Base-by-base conservation (phyloP, 2,888 invertebrate species). In the Pharmacophagus antenor region DNA sequence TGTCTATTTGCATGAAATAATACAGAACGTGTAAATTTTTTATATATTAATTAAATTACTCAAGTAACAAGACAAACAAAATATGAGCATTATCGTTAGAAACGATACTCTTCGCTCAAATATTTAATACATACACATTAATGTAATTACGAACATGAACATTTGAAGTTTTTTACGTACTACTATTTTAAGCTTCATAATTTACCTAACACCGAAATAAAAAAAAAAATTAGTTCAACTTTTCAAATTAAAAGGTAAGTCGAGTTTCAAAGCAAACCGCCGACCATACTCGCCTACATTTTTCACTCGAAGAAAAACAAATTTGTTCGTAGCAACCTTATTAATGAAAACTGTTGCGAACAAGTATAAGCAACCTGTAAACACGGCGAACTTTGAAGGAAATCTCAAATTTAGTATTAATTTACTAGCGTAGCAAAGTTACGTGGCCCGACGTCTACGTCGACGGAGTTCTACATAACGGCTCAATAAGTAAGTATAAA, bases 361-460 rank as follows among this genome's bases (percentile, higher is more conserved):
- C 48, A 47, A 61, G 44, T 31, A 56, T n/a, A 56, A 18, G 25
- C 47, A 44, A 52, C 56, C 52, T 25, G 47, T 52, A 56, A 61
- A 61, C 56, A 42, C 51, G 61, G 46, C 52, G 27, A 61, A 61
- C 56, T 56, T 61, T 46, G 47, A 56, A 61, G 60, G 60, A 51
- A 61, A 61, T 61, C 60, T 61, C 51, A 52, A 61, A 61, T 61
- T 61, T 42, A 61, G 47, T 52, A 61, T 56, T 56, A 56, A 61
- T 61, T 56, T 61, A 46, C 47, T 52, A 37, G n/a, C 61, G 56
- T 25, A 47, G 56, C 60, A 21, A 61, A 61, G 56, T 61, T 61
- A 41, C 41, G 50, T 44, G 49, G 61, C n/a, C 52, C 56, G 56
- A 56, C 51, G 56, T 61, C 60, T 60, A 44, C 56, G 59, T 44